Conservation (phyloP, 2,888 invertebrate species). For the Drosophila yooni region DNA sequence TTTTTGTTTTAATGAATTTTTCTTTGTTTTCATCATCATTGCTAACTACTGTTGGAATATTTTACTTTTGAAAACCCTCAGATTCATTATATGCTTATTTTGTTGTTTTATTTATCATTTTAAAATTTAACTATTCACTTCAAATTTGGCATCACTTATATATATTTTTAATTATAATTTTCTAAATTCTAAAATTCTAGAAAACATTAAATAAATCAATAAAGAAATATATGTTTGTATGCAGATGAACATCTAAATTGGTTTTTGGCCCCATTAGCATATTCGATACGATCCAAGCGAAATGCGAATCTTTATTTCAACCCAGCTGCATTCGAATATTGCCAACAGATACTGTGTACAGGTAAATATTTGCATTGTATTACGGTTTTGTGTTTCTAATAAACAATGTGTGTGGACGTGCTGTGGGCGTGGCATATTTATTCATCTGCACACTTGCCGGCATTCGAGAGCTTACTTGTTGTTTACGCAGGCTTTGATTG, state of each 20-base stretch:
- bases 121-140: neutral
- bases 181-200: fast-evolving
- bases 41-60: neutral
- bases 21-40: neutral
- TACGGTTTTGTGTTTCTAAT: constrained; percentile 54
- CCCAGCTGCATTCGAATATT: constrained; percentile 5
- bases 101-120: neutral
- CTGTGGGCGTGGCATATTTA: constrained; percentile 50
- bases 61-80: neutral
- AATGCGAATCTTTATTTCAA: constrained; percentile 16
- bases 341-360: constrained; percentile 49
- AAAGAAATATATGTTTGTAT: neutral
- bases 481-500: constrained; percentile 40
- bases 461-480: constrained; percentile 14
- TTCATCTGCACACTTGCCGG: constrained; percentile 4
- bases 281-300: constrained; percentile 54
- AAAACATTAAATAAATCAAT: neutral
- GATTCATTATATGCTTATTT: neutral
- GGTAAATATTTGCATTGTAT: constrained; percentile 66
- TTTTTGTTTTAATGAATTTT: neutral
- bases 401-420: constrained; percentile 41
- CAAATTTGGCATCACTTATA: no score
- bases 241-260: constrained; percentile 12
- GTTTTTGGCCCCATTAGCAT: constrained; percentile 45
- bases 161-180: no score